Base-by-base conservation (phyloP, 2,113 vertebrate genomes). In the Pontoporia blainvillei region DNA sequence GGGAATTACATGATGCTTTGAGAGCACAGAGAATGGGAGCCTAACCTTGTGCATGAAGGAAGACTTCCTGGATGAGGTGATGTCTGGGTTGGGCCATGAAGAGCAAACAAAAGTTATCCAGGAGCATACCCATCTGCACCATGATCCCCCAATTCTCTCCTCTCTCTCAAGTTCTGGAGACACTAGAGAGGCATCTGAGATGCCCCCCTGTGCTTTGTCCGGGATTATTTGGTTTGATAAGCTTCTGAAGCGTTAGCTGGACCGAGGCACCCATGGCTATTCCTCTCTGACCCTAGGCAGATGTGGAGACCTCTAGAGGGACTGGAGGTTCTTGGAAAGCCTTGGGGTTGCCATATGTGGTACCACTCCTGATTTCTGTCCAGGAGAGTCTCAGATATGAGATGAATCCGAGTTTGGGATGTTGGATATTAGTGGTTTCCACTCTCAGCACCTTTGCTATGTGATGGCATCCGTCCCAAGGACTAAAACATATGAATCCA, bases 1-100 rank as follows among this genome's bases (percentile, higher is more conserved):
- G 36, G 62, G 49, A 49, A 36, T 3, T 31, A 25, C 27, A 23
- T 7, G 44, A 17, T 71, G 52, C 44, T 89, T 62, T 41, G 72
- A 85, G 83, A 91, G 6, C 44, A 29, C 36, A 59, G 82, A 66
- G 57, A 54, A 72, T 0, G 17, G 82, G 18, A 87, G 14, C 13
- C 86, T 87, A 20, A 78, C 13, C 46, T 82, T 93, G 92, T 46
- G n/a, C 31, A 8, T 46, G 57, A 54, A 57, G 29, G 89, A 94
- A 21, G 69, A 52, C 90, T 93, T 85, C 23, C 36, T 39, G 52
- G 62, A 59, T 86, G 95, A 94, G 96, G 69, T 66, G 78, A 82
- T 73, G 49, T 95, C 92, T 83, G 64, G 9, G 3, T n/a, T 14
- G 52, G 84, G 34, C 49, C 83, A 17, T 5, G 36, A 52, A 61